A percentile compares a stretch with the other conserved stretches of the same genome.
phyloP scores from a whole-genome alignment of 2,888 invertebrate species.

The Scaptomyza parva region DNA sequence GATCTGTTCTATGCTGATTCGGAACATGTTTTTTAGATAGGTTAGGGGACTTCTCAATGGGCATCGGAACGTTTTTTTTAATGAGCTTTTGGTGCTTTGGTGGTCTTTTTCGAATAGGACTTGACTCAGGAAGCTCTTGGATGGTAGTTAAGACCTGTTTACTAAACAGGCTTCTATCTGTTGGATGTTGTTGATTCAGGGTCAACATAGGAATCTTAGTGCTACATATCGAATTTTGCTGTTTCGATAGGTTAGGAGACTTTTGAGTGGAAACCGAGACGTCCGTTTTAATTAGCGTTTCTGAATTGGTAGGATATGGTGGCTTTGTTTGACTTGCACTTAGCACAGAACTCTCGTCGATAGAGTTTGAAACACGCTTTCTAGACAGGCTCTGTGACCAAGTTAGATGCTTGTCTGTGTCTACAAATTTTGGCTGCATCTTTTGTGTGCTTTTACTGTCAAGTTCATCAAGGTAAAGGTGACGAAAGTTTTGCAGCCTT shows the following conservation, averaged over 20 bases:
- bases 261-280: not conserved
- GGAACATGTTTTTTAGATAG: not conserved
- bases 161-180: not conserved
- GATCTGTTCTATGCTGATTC: not conserved
- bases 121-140: not conserved
- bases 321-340: not conserved
- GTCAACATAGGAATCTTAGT: not conserved
- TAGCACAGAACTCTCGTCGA: not conserved
- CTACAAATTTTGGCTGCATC: rapidly evolving
- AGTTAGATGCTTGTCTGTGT: not conserved
- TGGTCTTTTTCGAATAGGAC: not conserved
- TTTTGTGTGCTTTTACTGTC: not conserved
- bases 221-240: not conserved
- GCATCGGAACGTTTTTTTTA: no score
- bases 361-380: not conserved
- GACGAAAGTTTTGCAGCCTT: slow-evolving; percentile 37
- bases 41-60: not conserved
- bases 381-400: slow-evolving; percentile 10
- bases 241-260: not conserved
- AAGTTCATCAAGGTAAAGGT: slow-evolving; percentile 6
- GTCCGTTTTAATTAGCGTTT: not conserved
- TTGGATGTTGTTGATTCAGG: not conserved
- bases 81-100: not conserved
- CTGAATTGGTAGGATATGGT: not conserved
- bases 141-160: not conserved